Conservation (phyloP, 2,888 invertebrate genomes). For the Terebella lapidaria region DNA sequence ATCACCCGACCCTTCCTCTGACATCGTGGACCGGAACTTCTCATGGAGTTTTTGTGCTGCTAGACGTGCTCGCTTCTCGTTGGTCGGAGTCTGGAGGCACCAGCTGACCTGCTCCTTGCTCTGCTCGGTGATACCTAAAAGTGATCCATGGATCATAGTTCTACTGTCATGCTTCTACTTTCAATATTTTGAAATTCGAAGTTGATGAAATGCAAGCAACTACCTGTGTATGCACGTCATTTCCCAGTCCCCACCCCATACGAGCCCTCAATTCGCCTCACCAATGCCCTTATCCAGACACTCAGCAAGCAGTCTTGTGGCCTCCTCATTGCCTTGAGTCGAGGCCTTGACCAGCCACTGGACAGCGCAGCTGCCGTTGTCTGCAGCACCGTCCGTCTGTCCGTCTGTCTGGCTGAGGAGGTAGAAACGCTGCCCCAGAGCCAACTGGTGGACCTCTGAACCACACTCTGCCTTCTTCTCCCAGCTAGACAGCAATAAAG, state of each 20-base stretch:
- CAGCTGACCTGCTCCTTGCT: conserved; percentile 71
- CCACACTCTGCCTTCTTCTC: too few species aligned
- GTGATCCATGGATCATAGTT: too few species aligned
- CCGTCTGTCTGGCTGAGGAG: conserved; percentile 1
- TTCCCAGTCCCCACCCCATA: too few species aligned
- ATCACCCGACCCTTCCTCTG: conserved; percentile 37
- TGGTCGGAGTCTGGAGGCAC: conserved; percentile 76
- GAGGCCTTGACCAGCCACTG: conserved; percentile 91
- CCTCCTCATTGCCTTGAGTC: conserved; percentile 84
- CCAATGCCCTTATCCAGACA: conserved; percentile 42
- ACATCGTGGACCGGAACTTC: conserved; percentile 59
- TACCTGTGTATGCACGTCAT: too few species aligned
- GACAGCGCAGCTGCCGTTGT: conserved; percentile 64
- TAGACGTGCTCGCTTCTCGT: conserved; percentile 80
- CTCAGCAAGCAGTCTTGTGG: conserved; percentile 66
- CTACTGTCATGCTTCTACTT: too few species aligned
- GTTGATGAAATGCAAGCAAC: too few species aligned
- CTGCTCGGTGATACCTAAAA: conserved; percentile 69
- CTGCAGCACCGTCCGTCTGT: background rate
- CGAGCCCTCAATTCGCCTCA: too few species aligned
- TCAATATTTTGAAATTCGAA: too few species aligned
- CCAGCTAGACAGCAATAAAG: too few species aligned
- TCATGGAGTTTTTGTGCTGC: conserved; percentile 83
- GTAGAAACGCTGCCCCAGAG: background rate
- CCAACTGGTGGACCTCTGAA: background rate